A percentile compares a stretch with the other conserved stretches of the same genome.
Conservation (phyloP, 2,888 invertebrate species). For the Synergus umbraculus region DNA sequence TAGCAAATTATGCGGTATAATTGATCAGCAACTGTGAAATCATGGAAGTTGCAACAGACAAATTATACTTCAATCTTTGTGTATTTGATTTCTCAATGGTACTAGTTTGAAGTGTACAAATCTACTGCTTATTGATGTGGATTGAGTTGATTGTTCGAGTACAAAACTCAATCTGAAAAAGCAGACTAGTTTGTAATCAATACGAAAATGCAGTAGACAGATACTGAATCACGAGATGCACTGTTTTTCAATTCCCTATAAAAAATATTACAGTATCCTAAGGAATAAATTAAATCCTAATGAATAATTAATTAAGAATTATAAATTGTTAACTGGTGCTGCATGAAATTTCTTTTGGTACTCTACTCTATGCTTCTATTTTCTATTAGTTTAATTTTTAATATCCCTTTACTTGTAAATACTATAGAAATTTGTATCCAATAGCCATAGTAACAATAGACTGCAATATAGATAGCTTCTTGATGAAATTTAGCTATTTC, state of each 20-base stretch:
- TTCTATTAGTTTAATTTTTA: neutral
- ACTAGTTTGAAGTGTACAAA: neutral
- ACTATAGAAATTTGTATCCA: neutral
- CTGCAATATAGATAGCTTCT: slow-evolving; percentile 18
- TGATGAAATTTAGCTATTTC: neutral
- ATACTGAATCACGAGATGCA: neutral
- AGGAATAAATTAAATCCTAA: neutral
- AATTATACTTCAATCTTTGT: neutral
- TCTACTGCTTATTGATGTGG: neutral
- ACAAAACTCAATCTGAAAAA: slow-evolving; percentile 3
- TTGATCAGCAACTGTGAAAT: neutral
- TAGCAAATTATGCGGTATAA: neutral
- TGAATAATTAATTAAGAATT: neutral
- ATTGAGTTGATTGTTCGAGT: neutral
- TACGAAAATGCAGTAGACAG: neutral
- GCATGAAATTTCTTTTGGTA: neutral
- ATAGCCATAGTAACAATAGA: slow-evolving; percentile 42
- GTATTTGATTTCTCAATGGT: neutral
- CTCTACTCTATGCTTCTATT: neutral
- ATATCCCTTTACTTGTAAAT: slow-evolving; percentile 21
- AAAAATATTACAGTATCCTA: neutral
- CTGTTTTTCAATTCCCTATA: neutral
- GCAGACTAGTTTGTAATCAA: neutral
- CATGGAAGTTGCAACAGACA: neutral
- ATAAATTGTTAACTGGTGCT: neutral